Conservation (phyloP, 2,888 invertebrate genomes). For the Metallyticus violacea region DNA sequence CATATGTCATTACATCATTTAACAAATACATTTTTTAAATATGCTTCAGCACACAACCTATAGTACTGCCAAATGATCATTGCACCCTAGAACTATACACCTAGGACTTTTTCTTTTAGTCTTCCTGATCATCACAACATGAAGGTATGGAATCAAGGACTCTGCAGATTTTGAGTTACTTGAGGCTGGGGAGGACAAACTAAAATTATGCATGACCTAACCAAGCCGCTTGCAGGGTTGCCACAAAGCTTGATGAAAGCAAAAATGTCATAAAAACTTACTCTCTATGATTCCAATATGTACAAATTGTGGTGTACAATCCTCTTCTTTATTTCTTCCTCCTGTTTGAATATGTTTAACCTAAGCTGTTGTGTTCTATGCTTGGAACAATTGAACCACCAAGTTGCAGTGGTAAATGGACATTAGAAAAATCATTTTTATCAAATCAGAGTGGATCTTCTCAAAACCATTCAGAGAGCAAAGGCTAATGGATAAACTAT, state of each 20-base stretch:
- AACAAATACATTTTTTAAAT: neutral
- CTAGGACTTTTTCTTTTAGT: neutral
- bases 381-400: conserved; percentile 24
- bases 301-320: conserved; percentile 29
- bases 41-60: too few relatives aligned
- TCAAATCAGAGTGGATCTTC: conserved; percentile 24
- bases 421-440: conserved; percentile 27
- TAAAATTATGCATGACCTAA: conserved; percentile 31
- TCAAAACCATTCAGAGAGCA: conserved; percentile 11
- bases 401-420: conserved; percentile 23
- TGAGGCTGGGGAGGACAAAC: conserved; percentile 30
- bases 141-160: neutral
- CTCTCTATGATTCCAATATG: conserved; percentile 30
- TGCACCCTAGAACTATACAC: neutral
- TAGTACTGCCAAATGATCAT: neutral
- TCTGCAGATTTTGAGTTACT: conserved; percentile 11
- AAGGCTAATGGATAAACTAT: neutral
- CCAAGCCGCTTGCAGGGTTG: conserved; percentile 35
- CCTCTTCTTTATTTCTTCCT: conserved; percentile 16
- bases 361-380: conserved; percentile 22
- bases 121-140: neutral
- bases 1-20: too few relatives aligned
- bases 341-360: conserved; percentile 21
- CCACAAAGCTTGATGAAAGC: conserved; percentile 30
- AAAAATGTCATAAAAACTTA: conserved; percentile 27